These are phyloP conservation scores for Lasioglossum leucozonium DNA, from an alignment of 2,888 invertebrate species.

Conservation along the genomic window DNA sequence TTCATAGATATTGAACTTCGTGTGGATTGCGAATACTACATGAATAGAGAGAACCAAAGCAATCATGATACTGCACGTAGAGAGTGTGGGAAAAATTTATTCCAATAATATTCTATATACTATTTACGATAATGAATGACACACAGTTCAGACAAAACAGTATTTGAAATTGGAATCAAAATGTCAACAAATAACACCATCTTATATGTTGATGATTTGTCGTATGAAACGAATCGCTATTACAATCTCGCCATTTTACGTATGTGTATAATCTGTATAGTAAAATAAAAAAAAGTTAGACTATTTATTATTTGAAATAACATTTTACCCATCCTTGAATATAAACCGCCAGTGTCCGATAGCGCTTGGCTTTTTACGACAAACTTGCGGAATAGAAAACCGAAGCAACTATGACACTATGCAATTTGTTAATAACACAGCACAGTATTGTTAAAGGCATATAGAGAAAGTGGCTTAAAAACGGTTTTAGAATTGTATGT, in stretches of 20 bases:
- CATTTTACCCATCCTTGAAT: background rate
- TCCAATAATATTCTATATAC: background rate
- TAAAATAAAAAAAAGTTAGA: background rate
- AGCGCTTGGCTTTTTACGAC: background rate
- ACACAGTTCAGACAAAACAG: background rate
- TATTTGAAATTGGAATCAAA: background rate
- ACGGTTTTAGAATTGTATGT: conserved; percentile 55
- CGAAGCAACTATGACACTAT: background rate
- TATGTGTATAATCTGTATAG: background rate
- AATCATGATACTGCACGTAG: background rate
- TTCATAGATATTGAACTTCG: conserved; percentile 38
- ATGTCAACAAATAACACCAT: background rate
- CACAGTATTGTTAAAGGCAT: conserved; percentile 47
- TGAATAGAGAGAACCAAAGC: background rate
- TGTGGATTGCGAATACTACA: conserved; percentile 43
- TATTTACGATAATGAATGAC: background rate
- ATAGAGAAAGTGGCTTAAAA: conserved; percentile 54
- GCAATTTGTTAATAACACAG: conserved; percentile 48
- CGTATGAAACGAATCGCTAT: background rate
- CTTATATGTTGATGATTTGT: background rate
- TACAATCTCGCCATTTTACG: background rate
- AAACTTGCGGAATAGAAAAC: background rate
- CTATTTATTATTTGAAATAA: conserved; percentile 6
- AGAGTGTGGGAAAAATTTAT: background rate
- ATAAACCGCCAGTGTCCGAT: background rate